Base-by-base conservation (phyloP, 1,140 invertebrate species). In the Ephestia elutella region DNA sequence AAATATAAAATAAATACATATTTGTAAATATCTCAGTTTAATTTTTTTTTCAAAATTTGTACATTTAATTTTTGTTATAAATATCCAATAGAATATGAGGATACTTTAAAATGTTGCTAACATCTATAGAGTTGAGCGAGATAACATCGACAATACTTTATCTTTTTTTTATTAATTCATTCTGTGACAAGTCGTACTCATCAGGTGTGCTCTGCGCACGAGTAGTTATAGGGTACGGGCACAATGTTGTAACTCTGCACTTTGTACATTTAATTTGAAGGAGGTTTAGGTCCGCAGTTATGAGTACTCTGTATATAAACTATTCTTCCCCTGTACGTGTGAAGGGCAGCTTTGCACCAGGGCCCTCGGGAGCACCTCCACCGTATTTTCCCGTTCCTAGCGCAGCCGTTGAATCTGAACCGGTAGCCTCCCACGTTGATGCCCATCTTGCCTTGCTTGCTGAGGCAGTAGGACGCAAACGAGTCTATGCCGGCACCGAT, bases 361-460 rank as follows among this genome's bases (percentile, higher is more conserved):
- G 85, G 85, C 0, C 85, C 85, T 9, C 85, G 59, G 10, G 85
- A 87, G 50, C 85, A 87, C 5, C 85, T 60, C 85, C 85, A 87
- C 15, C 85, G 59, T 7, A 87, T 84, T 56, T 87, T 87, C 0
- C 85, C 85, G 49, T 86, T 87, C 21, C 83, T 77, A 0, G 85
- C 85, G 53, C 85, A 87, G 0, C 85, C 85, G 60, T 87, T 87
- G 64, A 86, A 87, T 51, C 85, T 59, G 69, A 87, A 87, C 60
- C 83, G 64, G 66, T 85, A 87, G 50, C 85, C 85, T 0, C 82
- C 85, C 0, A 87, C 78, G 44, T 82, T 87, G 56, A 87, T 87
- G 28, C 85, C 85, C 85, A 87, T 87, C 62, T 87, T 87, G 11
- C 85, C 85, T 60, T 87, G 85, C 63, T 87, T 87, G 38, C 85